A percentile compares a stretch with the other conserved stretches of the same genome.
phyloP scores from a whole-genome alignment of 2,113 vertebrate species.

The Nothocercus nigrocapillus region DNA sequence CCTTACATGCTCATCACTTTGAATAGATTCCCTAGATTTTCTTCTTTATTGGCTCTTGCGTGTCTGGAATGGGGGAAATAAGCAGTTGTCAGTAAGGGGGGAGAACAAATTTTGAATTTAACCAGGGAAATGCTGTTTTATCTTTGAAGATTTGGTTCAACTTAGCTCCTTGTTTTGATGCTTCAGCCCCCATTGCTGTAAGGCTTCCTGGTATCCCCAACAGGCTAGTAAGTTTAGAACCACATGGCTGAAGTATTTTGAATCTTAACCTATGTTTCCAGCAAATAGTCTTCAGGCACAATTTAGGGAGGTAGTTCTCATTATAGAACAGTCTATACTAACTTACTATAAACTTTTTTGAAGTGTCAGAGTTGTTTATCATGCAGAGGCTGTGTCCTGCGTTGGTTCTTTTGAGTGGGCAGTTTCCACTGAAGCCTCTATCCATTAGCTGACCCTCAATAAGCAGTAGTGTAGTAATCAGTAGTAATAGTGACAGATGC shows the following conservation, averaged over 20 bases:
- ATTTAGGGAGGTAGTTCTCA: not conserved
- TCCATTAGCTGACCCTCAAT: not conserved
- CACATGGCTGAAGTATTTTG: not conserved
- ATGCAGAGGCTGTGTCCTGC: not conserved
- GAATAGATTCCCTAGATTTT: not conserved
- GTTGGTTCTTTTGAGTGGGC: constrained; percentile 6
- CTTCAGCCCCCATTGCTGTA: not conserved
- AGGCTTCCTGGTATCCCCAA: not conserved
- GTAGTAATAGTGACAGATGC: not conserved
- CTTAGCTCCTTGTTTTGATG: not conserved
- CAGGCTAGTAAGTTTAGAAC: not conserved
- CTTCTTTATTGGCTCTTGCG: not conserved
- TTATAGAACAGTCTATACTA: not conserved
- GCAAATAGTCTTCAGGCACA: not conserved
- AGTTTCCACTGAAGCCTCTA: not conserved
- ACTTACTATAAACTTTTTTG: not conserved
- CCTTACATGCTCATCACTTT: not conserved
- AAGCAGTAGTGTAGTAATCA: no score
- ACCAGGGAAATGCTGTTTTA: not conserved
- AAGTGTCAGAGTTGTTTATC: not conserved
- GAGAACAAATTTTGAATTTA: not conserved
- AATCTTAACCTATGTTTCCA: not conserved
- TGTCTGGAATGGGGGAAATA: not conserved
- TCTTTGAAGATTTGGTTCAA: not conserved
- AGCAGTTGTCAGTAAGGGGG: not conserved